Percentiles rank a stretch among this genome's conserved stretches.
Conservation (phyloP, 2,797 vertebrate genomes). For the Sphaeramia orbicularis region DNA sequence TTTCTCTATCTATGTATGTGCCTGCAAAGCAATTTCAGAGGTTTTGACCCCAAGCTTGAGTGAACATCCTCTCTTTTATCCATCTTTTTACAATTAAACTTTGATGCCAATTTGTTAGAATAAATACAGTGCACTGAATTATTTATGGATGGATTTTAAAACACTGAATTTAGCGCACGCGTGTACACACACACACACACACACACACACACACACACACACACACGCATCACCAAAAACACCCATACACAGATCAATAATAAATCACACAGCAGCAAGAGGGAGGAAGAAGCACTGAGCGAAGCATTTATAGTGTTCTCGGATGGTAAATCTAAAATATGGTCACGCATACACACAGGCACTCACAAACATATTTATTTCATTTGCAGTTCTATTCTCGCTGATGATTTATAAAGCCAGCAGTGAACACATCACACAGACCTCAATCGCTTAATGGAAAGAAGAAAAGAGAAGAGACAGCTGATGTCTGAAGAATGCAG, state of each 20-base stretch:
- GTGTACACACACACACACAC: slow-evolving; percentile 34
- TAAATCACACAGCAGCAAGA: slow-evolving; percentile 70
- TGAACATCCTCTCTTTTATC: slow-evolving; percentile 31
- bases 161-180: slow-evolving; percentile 27
- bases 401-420: slow-evolving; percentile 35
- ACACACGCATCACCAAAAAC: slow-evolving; percentile 52
- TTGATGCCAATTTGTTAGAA: slow-evolving; percentile 72
- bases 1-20: neutral
- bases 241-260: slow-evolving; percentile 77
- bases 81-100: slow-evolving; percentile 56
- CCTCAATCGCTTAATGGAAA: neutral
- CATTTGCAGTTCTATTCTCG: slow-evolving; percentile 23
- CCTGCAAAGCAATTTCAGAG: slow-evolving; percentile 12
- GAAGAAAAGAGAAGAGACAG: slow-evolving; percentile 13
- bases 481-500: slow-evolving; percentile 29
- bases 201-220: slow-evolving; percentile 38
- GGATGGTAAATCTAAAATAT: slow-evolving; percentile 63
- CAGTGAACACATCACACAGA: slow-evolving; percentile 11
- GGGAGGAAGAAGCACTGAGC: slow-evolving; percentile 62
- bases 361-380: slow-evolving; percentile 33
- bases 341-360: slow-evolving; percentile 16
- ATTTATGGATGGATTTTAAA: slow-evolving; percentile 62
- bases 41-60: slow-evolving; percentile 23
- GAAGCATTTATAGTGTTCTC: slow-evolving; percentile 52
- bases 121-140: slow-evolving; percentile 67